Evolutionary conservation across 2,888 invertebrate genomes (phyloP), one percentile per base, ranked within the genome.

Genomic region (Monochamus alternatus): DNA sequence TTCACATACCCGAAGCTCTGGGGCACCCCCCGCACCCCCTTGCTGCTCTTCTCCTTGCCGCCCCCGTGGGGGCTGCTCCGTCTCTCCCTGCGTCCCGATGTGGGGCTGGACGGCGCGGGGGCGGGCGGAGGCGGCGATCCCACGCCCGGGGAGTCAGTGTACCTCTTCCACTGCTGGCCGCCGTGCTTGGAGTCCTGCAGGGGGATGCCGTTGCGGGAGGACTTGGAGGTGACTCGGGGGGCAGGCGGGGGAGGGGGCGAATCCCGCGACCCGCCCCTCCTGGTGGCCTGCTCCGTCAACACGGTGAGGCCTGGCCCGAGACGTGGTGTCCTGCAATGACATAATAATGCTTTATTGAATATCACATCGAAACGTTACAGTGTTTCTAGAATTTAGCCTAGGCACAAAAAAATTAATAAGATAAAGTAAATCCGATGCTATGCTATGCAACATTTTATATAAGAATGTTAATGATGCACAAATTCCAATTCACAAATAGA

Each of bases 1-100:
- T 96, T 96, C 63, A 95, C 94, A 87, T 96, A 96, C 69, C 96
- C 96, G 85, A 96, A 96, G 88, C 93, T 95, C 83, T 95, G 95
- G 8, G 96, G 95, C 12, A 95, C 95, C 12, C 93, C 93, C 78
- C 91, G 87, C 66, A 91, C 91, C 88, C 95, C 96, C 60, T 83
- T 82, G 84, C 93, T 92, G 22, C 58, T 60, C 76, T 91, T 91
- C 3, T 92, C 91, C 76, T 91, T 91, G 66, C 75, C 68, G 67
- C 82, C 78, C 2, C 84, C 83, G 74, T 84, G 82, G 67, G 84
- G 85, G 63, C 85, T 83, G 80, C 88, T 89, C 82, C 82, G 87
- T 85, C 84, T 88, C 87, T 84, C 90, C 84, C 88, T 88, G 65
- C 89, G 82, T 43, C 85, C 80, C 67, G 87, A 85, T 31, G 89